Evolutionary conservation across 1,140 invertebrate species (phyloP).

Genomic region (Archivesica marissinica): DNA sequence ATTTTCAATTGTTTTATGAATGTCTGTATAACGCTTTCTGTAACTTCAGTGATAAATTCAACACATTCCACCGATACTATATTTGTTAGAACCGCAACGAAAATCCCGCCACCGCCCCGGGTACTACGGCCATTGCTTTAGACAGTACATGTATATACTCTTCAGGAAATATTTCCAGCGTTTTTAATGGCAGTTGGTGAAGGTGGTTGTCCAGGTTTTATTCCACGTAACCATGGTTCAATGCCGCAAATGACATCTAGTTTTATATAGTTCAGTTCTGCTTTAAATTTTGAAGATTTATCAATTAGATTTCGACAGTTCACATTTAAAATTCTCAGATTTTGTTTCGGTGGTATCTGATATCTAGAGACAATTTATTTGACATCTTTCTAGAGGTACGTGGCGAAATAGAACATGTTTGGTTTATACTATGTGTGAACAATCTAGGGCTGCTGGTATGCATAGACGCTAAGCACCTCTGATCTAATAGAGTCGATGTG

Average conservation of each 20-base stretch:
- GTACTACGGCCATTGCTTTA: slow-evolving; percentile 58
- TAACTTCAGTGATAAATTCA: slow-evolving; percentile 30
- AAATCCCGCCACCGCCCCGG: slow-evolving; percentile 33
- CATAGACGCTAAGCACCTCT: background rate
- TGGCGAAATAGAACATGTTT: background rate
- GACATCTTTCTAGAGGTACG: background rate
- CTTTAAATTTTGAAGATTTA: slow-evolving; percentile 50
- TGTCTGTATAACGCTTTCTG: too few relatives aligned
- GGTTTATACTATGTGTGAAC: background rate
- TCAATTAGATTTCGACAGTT: slow-evolving; percentile 33
- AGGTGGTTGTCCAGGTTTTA: slow-evolving; percentile 25
- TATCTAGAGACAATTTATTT: slow-evolving; percentile 35
- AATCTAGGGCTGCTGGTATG: background rate
- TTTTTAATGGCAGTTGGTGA: slow-evolving; percentile 43
- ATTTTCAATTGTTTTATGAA: too few relatives aligned
- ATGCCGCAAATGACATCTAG: slow-evolving; percentile 42
- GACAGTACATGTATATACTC: slow-evolving; percentile 42
- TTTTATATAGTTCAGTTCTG: slow-evolving; percentile 28
- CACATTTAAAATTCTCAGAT: slow-evolving; percentile 46
- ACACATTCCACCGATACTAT: slow-evolving; percentile 27
- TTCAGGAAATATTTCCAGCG: slow-evolving; percentile 59
- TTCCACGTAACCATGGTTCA: slow-evolving; percentile 32
- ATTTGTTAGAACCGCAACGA: slow-evolving; percentile 27
- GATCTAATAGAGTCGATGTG: background rate
- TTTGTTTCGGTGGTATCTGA: slow-evolving; percentile 13